Evolutionary conservation across 2,113 vertebrate genomes (phyloP), one percentile per base, ranked within the genome.

Genomic region (Lynx canadensis): DNA sequence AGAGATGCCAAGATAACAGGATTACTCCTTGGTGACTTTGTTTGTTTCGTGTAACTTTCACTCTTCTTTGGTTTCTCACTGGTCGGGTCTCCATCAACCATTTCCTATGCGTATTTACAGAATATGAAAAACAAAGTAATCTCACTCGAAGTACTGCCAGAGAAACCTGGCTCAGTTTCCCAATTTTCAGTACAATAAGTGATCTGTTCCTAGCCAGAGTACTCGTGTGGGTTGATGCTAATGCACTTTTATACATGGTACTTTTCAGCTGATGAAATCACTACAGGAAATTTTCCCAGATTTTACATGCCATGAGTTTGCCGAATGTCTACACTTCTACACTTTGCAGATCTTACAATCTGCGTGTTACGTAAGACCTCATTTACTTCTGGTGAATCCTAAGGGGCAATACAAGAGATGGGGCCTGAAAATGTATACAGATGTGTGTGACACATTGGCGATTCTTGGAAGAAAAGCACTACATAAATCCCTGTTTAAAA

Each of bases 221-320:
- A 93, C 82, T 95, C 74, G 16, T 93, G 2, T 18, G 1, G 76
- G 41, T 29, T 73, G 36, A 73, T 88, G 69, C 89, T 33, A 96
- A 66, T 63, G 21, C 1, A 66, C 87, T 91, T 94, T 38, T 31
- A 38, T 63, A 0, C 3, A 0, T 80, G 63, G 9, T 57, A 80
- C 80, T 89, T 95, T 93, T 74, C 10, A 45, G 5, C 2, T n/a
- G 66, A 85, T 91, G 82, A 96, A 94, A 74, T 94, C 79, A 57
- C 65, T 85, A 5, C 21, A 14, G 89, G 96, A 23, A 94, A 27
- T 15, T 92, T 95, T 93, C 80, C 69, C 95, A 63, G 5, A 78
- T 81, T 82, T 96, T 23, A 45, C 45, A n/a, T 57, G 25, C 33
- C 91, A 1, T 2, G 63, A 27, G 23, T 92, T 88, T 71, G 36